Evolutionary conservation across 2,113 vertebrate genomes (phyloP), one percentile per base, ranked within the genome.

Genomic region (Meriones unguiculatus): DNA sequence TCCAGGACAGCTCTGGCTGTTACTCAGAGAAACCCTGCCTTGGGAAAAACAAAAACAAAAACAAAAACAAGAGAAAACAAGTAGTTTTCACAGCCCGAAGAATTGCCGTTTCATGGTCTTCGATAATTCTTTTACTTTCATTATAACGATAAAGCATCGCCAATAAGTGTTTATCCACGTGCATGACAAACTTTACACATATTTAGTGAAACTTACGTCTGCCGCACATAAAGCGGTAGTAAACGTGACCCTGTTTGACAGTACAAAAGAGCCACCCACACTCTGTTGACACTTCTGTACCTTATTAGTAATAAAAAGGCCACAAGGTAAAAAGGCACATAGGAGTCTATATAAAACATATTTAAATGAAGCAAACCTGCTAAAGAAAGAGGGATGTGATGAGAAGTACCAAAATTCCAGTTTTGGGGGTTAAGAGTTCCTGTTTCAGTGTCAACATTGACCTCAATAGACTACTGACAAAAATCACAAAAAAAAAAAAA

Each of bases 251-350:
- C 97, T 97, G 96, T 90, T 89, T 72, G 90, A 88, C 20, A 91
- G 85, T 91, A 96, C 86, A 89, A 95, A 97, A 97, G 92, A 97
- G 89, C 84, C 69, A 93, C 98, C 97, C 98, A 95, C 98, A 96
- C 97, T 97, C 93, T 98, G 97, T 76, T 97, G 97, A 97, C 90
- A 96, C 35, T 73, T 96, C 96, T 98, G 96, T 98, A 98, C 98
- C 98, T 98, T 87, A 97, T 91, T 98, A 97, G 97, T 97, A 98
- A 98, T 96, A 95, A 98, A 98, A 99, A 99, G 98, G 99, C 99
- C 98, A 98, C 98, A 97, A 98, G 98, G 98, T 98, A 98, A 98
- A 98, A 99, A 99, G 99, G 99, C 99, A 99, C 99, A 0, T 98
- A 98, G 98, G 98, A 98, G 97, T 98, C 94, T 87, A 97, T 98